These are phyloP conservation scores for Xylocopa sonorina DNA, from an alignment of 1,140 invertebrate species.

Conservation along the genomic window DNA sequence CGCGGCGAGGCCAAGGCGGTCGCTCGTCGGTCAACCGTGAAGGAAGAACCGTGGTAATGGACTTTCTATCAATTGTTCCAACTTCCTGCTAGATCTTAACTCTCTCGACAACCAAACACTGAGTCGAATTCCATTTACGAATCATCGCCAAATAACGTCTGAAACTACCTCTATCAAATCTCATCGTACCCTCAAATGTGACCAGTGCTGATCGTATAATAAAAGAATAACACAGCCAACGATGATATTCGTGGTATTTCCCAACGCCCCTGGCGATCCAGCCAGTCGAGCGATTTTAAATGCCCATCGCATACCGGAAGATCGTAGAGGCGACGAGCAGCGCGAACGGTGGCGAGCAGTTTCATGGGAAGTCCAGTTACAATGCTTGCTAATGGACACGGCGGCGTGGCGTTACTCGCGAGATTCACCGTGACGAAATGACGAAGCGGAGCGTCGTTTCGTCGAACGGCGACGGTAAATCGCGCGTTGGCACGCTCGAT, in stretches of 20 bases:
- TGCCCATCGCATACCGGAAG: background rate
- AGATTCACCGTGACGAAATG: slow-evolving; percentile 45
- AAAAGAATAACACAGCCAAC: no score
- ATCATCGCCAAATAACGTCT: no score
- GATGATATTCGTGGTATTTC: background rate
- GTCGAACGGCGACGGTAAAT: slow-evolving; percentile 25
- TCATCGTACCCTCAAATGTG: no score
- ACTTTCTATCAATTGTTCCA: slow-evolving; percentile 18
- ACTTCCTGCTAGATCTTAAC: no score
- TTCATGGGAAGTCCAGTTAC: slow-evolving; percentile 35
- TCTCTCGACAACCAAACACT: no score
- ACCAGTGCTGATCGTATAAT: no score
- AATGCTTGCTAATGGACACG: slow-evolving; percentile 29
- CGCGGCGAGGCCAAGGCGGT: background rate
- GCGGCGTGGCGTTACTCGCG: background rate
- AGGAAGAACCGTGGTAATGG: background rate
- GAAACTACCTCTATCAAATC: no score
- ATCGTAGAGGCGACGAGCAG: no score
- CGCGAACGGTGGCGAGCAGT: slow-evolving; percentile 10
- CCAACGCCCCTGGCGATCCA: background rate
- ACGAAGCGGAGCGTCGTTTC: slow-evolving; percentile 27
- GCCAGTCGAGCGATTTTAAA: slow-evolving; percentile 44
- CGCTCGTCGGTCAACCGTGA: background rate
- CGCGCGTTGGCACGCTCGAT: background rate
- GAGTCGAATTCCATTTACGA: no score